A percentile compares a stretch with the other conserved stretches of the same genome.
These are phyloP conservation scores for Gopherus flavomarginatus DNA, from an alignment of 2,113 vertebrate genomes.

Conservation along the genomic window DNA sequence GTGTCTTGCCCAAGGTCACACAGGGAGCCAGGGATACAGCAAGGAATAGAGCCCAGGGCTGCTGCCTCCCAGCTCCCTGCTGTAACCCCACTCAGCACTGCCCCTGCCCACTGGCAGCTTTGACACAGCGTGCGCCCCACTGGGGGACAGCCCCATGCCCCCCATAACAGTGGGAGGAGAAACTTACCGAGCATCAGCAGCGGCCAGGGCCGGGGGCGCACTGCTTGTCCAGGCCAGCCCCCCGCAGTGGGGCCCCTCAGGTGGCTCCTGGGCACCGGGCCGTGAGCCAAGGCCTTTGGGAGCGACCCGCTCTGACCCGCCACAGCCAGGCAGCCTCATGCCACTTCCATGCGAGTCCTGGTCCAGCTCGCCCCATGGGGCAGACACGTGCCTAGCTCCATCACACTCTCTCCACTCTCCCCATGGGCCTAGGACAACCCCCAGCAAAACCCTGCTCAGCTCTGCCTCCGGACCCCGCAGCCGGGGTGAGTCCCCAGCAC, in stretches of 20 bases:
- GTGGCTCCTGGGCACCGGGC: background rate
- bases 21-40: background rate
- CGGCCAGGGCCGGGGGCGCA: too few relatives aligned
- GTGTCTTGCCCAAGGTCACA: background rate
- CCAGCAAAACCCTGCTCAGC: too few relatives aligned
- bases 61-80: background rate
- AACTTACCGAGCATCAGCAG: too few relatives aligned
- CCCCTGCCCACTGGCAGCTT: background rate
- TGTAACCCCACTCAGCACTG: background rate
- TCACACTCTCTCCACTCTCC: conserved; percentile 26
- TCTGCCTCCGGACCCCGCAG: too few relatives aligned
- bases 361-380: background rate
- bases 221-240: background rate
- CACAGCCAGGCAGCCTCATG: background rate
- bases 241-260: background rate
- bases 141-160: background rate
- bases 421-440: background rate
- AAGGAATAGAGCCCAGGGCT: background rate
- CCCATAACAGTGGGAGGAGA: too few relatives aligned
- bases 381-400: rapidly evolving
- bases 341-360: background rate
- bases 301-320: background rate
- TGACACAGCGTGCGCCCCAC: background rate
- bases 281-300: background rate
- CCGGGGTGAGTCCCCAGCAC: too few relatives aligned